phyloP scores from a whole-genome alignment of 2,797 vertebrate species.

The Sciaenops ocellatus region DNA sequence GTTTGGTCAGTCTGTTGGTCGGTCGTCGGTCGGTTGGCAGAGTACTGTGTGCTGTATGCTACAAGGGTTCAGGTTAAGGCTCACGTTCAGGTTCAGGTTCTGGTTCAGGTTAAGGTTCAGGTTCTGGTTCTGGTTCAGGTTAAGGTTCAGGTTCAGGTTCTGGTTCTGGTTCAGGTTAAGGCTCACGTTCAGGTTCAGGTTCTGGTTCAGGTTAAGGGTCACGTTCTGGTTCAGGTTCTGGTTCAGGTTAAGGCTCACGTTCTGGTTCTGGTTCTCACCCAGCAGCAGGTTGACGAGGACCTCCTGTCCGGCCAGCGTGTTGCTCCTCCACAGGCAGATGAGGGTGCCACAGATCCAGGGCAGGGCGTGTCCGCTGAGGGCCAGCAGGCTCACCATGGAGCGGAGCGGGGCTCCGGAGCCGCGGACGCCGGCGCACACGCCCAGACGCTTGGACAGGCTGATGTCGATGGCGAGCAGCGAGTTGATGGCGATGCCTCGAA shows the following conservation, averaged over 20 bases:
- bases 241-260: no score
- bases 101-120: neutral
- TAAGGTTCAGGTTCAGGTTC: neutral
- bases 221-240: no score
- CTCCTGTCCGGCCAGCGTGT: conserved; percentile 93
- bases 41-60: no score
- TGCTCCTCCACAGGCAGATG: conserved; percentile 92
- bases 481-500: conserved; percentile 92
- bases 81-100: no score
- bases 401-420: conserved; percentile 90
- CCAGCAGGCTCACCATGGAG: conserved; percentile 91
- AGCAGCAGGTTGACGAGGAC: conserved; percentile 94
- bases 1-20: no score
- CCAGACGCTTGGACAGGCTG: conserved; percentile 91
- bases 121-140: conserved; percentile 55
- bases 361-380: conserved; percentile 91
- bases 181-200: no score
- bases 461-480: conserved; percentile 95
- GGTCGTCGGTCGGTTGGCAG: no score
- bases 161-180: no score
- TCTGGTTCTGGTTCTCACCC: conserved; percentile 85
- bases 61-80: no score
- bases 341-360: conserved; percentile 91
- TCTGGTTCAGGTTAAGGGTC: no score
- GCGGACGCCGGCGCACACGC: conserved; percentile 86